Percentiles rank a stretch among this genome's conserved stretches.
These are phyloP conservation scores for Matsumurasca onukii DNA, from an alignment of 1,140 invertebrate species.

Conservation along the genomic window DNA sequence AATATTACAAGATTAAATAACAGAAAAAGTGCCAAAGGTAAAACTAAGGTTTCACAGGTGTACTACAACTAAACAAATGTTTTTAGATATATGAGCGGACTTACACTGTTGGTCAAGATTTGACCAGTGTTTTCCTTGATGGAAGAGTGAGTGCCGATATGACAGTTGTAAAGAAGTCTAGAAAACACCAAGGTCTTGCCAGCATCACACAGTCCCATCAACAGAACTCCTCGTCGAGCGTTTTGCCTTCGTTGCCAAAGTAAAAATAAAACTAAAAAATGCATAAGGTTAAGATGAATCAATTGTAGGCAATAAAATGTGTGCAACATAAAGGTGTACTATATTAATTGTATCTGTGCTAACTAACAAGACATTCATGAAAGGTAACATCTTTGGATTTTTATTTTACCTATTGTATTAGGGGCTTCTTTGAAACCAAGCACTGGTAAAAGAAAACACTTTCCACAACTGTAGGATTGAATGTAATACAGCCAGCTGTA, in stretches of 20 bases:
- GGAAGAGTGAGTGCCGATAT: conserved; percentile 78
- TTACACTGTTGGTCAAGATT: conserved; percentile 59
- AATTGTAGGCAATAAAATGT: not conserved
- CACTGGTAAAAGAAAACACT: too few relatives aligned
- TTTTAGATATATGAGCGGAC: too few relatives aligned
- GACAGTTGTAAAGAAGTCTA: conserved; percentile 67
- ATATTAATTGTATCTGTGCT: not conserved
- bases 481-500: too few relatives aligned
- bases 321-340: not conserved
- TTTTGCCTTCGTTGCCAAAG: conserved; percentile 56
- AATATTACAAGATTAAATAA: too few relatives aligned
- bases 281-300: conserved; percentile 34
- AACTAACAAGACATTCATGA: not conserved
- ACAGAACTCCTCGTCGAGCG: conserved; percentile 61
- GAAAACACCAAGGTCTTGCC: conserved; percentile 86
- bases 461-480: too few relatives aligned
- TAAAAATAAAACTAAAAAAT: conserved; percentile 54
- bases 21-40: too few relatives aligned
- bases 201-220: conserved; percentile 81
- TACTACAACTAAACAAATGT: too few relatives aligned
- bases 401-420: not conserved
- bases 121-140: conserved; percentile 80
- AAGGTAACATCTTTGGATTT: not conserved
- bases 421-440: too few relatives aligned
- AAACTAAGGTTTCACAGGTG: too few relatives aligned